These are phyloP conservation scores for Oxygymnocypris stewartii DNA, from an alignment of 2,113 vertebrate species.

Conservation along the genomic window DNA sequence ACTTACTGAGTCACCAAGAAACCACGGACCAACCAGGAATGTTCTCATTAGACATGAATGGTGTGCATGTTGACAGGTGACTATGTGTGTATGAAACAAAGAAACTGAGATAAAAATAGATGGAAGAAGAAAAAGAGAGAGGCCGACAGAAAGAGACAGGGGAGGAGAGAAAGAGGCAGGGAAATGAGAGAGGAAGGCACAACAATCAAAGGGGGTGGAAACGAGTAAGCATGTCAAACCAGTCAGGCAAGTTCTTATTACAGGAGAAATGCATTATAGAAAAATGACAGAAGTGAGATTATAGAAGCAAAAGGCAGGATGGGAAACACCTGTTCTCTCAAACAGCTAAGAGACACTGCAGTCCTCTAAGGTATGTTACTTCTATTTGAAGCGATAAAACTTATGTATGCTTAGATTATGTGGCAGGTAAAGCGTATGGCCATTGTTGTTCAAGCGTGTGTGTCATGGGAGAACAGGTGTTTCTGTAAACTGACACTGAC, in stretches of 20 bases:
- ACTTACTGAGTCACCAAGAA: constrained; percentile 33
- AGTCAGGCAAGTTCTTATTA: constrained; percentile 72
- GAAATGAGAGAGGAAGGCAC: constrained; percentile 42
- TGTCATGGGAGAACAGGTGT: constrained; percentile 65
- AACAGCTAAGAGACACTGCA: background rate
- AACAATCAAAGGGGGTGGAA: constrained; percentile 45
- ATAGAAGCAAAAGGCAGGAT: constrained; percentile 40
- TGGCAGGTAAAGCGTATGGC: background rate
- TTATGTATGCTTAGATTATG: background rate
- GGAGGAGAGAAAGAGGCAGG: constrained; percentile 33
- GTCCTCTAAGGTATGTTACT: constrained; percentile 38
- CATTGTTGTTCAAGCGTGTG: background rate
- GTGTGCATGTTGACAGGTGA: constrained; percentile 28
- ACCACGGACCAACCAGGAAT: constrained; percentile 26
- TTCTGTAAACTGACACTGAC: constrained; percentile 71
- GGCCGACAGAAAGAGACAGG: background rate
- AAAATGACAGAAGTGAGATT: constrained; percentile 61
- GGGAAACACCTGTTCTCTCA: constrained; percentile 24
- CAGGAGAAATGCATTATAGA: constrained; percentile 68
- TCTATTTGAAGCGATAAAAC: background rate
- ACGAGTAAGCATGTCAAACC: constrained; percentile 68
- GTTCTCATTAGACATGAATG: constrained; percentile 26
- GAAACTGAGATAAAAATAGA: constrained; percentile 13
- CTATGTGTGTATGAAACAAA: constrained; percentile 22
- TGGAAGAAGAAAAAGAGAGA: constrained; percentile 26